These are phyloP conservation scores for Coronaproctus castanopsis DNA, from an alignment of 2,888 invertebrate genomes.

Conservation along the genomic window DNA sequence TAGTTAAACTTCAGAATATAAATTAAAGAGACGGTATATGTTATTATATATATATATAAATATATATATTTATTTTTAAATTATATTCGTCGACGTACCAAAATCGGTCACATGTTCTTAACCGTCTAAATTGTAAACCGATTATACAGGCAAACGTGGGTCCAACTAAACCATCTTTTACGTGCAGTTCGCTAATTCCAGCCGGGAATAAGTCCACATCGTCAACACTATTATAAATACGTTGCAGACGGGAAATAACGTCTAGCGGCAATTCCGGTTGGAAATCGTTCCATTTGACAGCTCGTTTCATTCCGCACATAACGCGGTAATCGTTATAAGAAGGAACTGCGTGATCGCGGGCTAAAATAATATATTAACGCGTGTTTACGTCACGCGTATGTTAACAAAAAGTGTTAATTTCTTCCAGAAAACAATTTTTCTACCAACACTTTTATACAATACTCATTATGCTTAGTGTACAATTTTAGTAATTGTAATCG, in stretches of 20 bases:
- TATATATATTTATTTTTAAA: not conserved
- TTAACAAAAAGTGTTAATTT: too few relatives aligned
- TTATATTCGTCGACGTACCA: slow-evolving; percentile 35
- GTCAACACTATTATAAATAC: slow-evolving; percentile 71
- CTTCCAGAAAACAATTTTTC: too few relatives aligned
- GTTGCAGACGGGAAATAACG: slow-evolving; percentile 38
- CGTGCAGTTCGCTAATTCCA: slow-evolving; percentile 67
- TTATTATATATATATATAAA: not conserved
- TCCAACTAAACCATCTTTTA: slow-evolving; percentile 70
- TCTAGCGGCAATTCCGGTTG: slow-evolving; percentile 68
- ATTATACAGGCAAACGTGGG: slow-evolving; percentile 90
- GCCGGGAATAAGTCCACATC: slow-evolving; percentile 94
- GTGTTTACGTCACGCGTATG: too few relatives aligned
- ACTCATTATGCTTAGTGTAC: too few relatives aligned
- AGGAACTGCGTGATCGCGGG: slow-evolving; percentile 68
- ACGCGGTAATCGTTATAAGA: slow-evolving; percentile 80
- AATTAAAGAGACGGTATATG: not conserved
- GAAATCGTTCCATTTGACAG: slow-evolving; percentile 66
- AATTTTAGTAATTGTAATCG: too few relatives aligned
- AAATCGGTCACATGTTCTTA: slow-evolving; percentile 82
- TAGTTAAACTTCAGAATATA: not conserved
- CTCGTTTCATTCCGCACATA: slow-evolving; percentile 70
- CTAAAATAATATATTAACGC: slow-evolving; percentile 25
- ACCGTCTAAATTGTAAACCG: slow-evolving; percentile 75
- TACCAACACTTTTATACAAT: too few relatives aligned